These are phyloP conservation scores for Ditula angustiorana DNA, from an alignment of 2,888 invertebrate genomes.

Conservation along the genomic window DNA sequence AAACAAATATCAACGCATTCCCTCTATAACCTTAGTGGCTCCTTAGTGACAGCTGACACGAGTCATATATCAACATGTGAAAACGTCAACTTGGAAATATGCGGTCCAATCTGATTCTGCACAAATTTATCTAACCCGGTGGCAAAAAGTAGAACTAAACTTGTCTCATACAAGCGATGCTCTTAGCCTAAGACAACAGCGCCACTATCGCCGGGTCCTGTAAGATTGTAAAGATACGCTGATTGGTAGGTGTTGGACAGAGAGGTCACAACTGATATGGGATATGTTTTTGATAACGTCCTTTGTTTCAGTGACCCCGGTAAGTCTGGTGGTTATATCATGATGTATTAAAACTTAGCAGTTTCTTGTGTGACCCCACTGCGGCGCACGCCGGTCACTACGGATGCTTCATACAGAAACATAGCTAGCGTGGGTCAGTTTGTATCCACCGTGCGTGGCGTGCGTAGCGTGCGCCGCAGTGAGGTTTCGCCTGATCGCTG, in stretches of 20 bases:
- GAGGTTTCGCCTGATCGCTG: too few species aligned
- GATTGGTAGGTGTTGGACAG: background rate
- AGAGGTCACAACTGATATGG: background rate
- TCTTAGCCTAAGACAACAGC: background rate
- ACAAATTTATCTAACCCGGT: slow-evolving; percentile 12
- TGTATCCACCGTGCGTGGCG: too few species aligned
- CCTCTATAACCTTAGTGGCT: slow-evolving; percentile 4
- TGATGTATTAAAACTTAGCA: background rate
- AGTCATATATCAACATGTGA: slow-evolving; percentile 30
- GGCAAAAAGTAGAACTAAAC: background rate
- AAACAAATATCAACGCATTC: background rate
- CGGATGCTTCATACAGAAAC: too few species aligned
- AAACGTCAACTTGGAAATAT: slow-evolving; percentile 27
- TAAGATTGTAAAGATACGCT: background rate
- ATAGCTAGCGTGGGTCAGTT: too few species aligned
- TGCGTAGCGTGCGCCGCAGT: too few species aligned
- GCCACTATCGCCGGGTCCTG: background rate
- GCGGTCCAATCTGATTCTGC: slow-evolving; percentile 13
- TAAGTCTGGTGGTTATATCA: too few species aligned
- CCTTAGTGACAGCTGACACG: slow-evolving; percentile 21
- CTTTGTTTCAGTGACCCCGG: background rate
- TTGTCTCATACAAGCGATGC: background rate
- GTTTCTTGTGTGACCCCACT: too few species aligned
- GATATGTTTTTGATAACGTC: background rate
- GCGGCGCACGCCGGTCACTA: too few species aligned